These are phyloP conservation scores for Mastomys coucha DNA, from an alignment of 2,113 vertebrate genomes.

Conservation along the genomic window DNA sequence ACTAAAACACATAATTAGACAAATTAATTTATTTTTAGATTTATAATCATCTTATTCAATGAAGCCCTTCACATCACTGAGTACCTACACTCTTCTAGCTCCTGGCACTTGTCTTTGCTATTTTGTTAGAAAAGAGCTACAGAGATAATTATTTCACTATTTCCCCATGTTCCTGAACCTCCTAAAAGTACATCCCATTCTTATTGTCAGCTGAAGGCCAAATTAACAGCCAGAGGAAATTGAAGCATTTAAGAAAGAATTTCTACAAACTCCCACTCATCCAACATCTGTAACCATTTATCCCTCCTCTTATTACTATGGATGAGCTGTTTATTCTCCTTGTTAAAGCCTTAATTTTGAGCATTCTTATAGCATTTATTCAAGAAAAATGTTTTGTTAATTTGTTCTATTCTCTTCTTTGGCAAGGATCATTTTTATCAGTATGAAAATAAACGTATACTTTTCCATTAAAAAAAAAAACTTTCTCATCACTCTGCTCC, in stretches of 20 bases:
- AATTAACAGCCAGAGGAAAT: constrained; percentile 29
- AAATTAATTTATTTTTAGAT: constrained; percentile 50
- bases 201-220: not conserved
- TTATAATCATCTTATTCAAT: not conserved
- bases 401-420: not conserved
- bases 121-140: not conserved
- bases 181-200: not conserved
- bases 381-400: not conserved
- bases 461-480: constrained; percentile 23
- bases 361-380: not conserved
- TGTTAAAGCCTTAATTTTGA: not conserved
- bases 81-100: not conserved
- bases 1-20: not conserved
- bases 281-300: not conserved
- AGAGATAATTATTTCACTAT: not conserved
- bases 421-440: not conserved
- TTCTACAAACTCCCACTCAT: not conserved
- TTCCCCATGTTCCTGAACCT: not conserved
- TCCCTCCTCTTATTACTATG: not conserved
- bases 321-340: not conserved
- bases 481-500: not conserved
- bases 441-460: not conserved
- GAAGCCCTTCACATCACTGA: not conserved
- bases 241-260: not conserved
- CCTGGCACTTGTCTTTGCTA: not conserved